Conservation (phyloP, 2,113 vertebrate species). For the Nycticryphes semicollaris region DNA sequence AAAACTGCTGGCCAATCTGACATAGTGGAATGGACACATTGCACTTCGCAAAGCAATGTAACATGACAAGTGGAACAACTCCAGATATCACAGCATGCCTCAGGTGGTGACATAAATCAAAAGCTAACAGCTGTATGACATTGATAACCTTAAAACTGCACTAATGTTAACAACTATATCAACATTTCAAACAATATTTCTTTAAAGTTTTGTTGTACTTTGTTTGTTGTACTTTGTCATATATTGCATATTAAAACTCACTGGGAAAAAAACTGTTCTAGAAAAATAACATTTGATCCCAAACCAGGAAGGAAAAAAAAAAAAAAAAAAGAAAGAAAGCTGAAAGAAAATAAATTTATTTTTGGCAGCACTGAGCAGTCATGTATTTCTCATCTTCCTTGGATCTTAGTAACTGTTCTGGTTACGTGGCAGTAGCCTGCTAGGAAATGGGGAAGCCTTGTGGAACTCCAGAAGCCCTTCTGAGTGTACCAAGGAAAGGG, state of each 20-base stretch:
- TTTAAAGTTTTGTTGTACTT: neutral
- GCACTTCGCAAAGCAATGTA: neutral
- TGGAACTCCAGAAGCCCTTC: neutral
- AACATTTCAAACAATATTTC: neutral
- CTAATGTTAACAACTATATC: neutral
- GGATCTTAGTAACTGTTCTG: rapidly evolving
- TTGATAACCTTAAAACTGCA: neutral
- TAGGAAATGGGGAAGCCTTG: neutral
- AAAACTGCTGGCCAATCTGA: neutral
- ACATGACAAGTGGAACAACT: neutral
- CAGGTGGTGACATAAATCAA: neutral
- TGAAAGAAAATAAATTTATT: neutral
- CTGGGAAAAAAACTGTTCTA: neutral
- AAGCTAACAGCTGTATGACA: neutral
- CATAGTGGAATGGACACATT: neutral
- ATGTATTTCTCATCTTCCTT: neutral
- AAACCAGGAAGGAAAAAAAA: neutral
- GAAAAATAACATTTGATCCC: neutral
- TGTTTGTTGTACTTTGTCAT: neutral
- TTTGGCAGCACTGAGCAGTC: neutral
- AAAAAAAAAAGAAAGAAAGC: neutral
- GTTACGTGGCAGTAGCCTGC: neutral
- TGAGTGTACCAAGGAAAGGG: neutral
- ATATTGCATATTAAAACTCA: neutral
- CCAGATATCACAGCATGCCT: neutral